Base-by-base conservation (phyloP, 2,113 vertebrate genomes). In the Atherinomorus stipes region DNA sequence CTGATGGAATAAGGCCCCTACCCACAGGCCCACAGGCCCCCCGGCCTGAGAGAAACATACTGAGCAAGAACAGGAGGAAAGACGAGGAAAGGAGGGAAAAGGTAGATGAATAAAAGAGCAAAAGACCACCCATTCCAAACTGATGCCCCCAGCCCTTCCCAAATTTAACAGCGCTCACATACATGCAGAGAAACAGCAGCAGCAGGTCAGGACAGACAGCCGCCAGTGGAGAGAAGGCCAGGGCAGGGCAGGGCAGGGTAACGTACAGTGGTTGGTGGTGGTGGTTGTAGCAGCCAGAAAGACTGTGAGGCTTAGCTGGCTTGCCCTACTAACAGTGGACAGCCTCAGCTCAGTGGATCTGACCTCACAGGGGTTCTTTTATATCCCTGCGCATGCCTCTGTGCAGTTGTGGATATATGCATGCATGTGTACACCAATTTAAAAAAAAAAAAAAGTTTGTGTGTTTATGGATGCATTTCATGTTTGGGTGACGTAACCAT, bases 1-100 rank as follows among this genome's bases (percentile, higher is more conserved):
- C 89, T 92, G 91, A 90, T 89, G 91, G 94, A 94, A 94, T 88
- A 93, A 93, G 91, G 91, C 90, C 91, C 93, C 90, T 91, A 76
- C 92, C 94, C 93, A 79, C 91, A 91, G 88, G 80, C 83, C 86
- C 81, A 67, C 88, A 87, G 86, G 86, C 85, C 92, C 87, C 89
- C 88, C 62, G 83, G 87, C 77, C 79, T 37, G 82, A 61, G 86
- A 90, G 81, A 87, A 76, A 85, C 75, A 75, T 80, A 83, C 83
- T 64, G 84, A 85, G 76, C 74, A 28, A 84, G 78, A 81, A 78
- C 66, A 80, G 66, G 72, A 84, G 65, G 49, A 78, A 60, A 74
- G 79, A 62, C 37, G 66, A 66, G 56, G 73, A 75, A 69, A 73
- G 61, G 72, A 77, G 76, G 72, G 62, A 56, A 81, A 89, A 89